A percentile compares a stretch with the other conserved stretches of the same genome.
Evolutionary conservation across 2,113 vertebrate species (phyloP).

Genomic region (Pomatostomus ruficeps): DNA sequence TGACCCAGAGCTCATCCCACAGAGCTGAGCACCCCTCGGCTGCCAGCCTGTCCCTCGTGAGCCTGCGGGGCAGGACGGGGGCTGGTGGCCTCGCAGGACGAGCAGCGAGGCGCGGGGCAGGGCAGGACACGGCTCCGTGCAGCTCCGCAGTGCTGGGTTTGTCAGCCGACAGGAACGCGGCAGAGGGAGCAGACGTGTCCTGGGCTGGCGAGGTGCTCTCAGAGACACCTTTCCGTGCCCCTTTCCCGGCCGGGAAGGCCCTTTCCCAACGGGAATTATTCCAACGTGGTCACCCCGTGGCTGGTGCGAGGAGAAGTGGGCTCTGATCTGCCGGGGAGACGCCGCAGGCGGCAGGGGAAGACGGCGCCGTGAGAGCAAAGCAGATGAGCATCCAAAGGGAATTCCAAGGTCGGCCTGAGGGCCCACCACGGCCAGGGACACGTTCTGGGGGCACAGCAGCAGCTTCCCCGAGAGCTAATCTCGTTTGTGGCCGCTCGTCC

Average conservation of each 20-base stretch:
- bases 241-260: neutral
- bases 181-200: neutral
- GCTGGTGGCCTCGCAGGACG: neutral
- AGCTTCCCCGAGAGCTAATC: neutral
- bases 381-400: constrained; percentile 18
- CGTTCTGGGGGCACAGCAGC: neutral
- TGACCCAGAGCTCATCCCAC: neutral
- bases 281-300: neutral
- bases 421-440: neutral
- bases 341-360: neutral
- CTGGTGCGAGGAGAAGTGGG: neutral
- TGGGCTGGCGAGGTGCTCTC: neutral
- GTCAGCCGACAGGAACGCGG: neutral
- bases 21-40: neutral
- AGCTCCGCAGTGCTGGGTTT: constrained; percentile 37
- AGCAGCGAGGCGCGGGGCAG: neutral
- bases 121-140: neutral
- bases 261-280: neutral
- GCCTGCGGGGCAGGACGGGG: neutral
- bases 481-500: neutral
- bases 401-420: constrained; percentile 60
- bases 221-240: neutral
- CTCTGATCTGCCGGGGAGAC: neutral
- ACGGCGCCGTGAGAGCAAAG: neutral
- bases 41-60: neutral